Conservation (phyloP, 2,888 invertebrate genomes). For the Formica aserva region DNA sequence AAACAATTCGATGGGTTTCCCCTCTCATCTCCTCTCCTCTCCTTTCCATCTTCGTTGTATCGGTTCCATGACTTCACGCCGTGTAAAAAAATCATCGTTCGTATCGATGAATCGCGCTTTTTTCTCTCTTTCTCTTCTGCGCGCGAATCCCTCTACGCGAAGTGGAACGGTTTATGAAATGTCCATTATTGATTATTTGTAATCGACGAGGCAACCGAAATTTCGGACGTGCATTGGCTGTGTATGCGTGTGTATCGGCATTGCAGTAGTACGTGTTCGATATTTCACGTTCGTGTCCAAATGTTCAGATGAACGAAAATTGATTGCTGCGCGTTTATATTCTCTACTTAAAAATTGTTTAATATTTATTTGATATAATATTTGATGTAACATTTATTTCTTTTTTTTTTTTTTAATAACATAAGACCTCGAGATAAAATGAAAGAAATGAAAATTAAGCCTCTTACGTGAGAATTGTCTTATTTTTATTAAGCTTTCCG, state of each 20-base stretch:
- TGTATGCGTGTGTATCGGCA: neutral
- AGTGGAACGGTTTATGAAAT: slow-evolving; percentile 40
- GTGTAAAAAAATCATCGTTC: slow-evolving; percentile 52
- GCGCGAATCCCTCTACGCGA: slow-evolving; percentile 1
- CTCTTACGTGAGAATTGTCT: neutral
- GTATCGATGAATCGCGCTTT: slow-evolving; percentile 53
- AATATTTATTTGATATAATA: neutral
- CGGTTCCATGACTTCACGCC: slow-evolving; percentile 53
- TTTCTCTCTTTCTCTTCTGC: slow-evolving; percentile 4
- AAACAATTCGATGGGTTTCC: slow-evolving; percentile 69
- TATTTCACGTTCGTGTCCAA: slow-evolving; percentile 18
- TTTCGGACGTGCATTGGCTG: neutral
- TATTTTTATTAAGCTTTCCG: neutral
- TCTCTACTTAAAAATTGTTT: neutral
- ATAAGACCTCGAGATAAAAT: neutral
- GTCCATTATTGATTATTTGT: slow-evolving; percentile 49
- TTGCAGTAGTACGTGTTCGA: neutral
- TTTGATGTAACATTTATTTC: no score
- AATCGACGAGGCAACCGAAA: slow-evolving; percentile 39
- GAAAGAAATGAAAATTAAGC: neutral
- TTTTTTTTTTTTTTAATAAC: neutral
- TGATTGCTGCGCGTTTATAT: slow-evolving; percentile 1
- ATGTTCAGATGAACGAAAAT: slow-evolving; percentile 20
- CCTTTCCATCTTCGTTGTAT: neutral
- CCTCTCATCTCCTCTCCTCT: neutral